Evolutionary conservation across 2,797 vertebrate genomes (phyloP).

Genomic region (Rhinoraja longicauda): DNA sequence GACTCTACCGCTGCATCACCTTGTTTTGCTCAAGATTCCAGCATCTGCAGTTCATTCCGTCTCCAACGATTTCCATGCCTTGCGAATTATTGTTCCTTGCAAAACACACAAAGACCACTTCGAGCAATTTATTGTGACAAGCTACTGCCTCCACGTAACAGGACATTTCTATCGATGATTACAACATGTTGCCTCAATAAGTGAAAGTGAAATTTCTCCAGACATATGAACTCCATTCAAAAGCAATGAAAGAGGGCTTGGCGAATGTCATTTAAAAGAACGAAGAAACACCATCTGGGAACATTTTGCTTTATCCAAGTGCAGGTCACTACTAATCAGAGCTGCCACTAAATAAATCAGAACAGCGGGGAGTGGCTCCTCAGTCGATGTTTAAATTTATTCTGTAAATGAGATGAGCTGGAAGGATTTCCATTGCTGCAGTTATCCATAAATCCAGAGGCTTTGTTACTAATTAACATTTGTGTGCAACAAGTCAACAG

Average conservation of each 20-base stretch:
- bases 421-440: not conserved
- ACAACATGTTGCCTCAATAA: not conserved
- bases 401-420: not conserved
- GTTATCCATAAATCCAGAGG: not conserved
- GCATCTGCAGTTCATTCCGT: too few relatives aligned
- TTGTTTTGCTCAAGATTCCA: too few relatives aligned
- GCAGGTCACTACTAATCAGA: not conserved
- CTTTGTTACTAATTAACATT: not conserved
- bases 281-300: not conserved
- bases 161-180: not conserved
- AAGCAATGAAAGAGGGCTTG: not conserved
- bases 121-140: not conserved
- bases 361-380: not conserved
- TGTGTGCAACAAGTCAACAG: not conserved
- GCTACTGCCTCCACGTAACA: not conserved
- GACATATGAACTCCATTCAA: not conserved
- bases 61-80: not conserved
- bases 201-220: not conserved
- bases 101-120: not conserved
- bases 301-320: constrained; percentile 12
- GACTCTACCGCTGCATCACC: too few relatives aligned
- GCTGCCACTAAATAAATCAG: not conserved
- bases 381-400: not conserved
- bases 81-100: not conserved
- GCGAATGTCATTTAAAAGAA: not conserved